Conservation (phyloP, 2,797 vertebrate genomes). For the Pogonophryne albipinna region DNA sequence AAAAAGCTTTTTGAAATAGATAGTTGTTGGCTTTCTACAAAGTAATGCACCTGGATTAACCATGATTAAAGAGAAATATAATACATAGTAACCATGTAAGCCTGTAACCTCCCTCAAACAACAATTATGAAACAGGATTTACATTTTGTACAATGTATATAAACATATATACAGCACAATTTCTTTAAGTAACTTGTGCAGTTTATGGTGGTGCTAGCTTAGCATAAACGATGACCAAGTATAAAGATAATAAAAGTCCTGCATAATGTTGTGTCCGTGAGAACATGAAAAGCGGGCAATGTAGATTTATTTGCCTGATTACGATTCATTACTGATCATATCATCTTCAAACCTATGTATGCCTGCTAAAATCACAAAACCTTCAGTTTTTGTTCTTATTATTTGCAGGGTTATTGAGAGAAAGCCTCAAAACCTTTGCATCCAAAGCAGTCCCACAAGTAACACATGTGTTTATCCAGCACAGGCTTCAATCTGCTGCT, state of each 20-base stretch:
- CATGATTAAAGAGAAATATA: not conserved
- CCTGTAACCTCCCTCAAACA: not conserved
- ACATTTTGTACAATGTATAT: not conserved
- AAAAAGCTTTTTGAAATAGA: not conserved
- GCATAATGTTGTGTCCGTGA: no score
- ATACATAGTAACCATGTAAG: not conserved
- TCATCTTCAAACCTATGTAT: not conserved
- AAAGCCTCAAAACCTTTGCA: not conserved
- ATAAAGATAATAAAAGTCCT: no score
- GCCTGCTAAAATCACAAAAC: not conserved
- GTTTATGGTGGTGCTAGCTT: no score
- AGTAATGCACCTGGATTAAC: not conserved
- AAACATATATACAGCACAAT: no score
- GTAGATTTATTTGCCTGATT: not conserved
- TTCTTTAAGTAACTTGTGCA: no score
- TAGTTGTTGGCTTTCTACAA: not conserved
- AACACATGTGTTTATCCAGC: not conserved
- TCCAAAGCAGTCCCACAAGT: not conserved
- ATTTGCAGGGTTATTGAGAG: not conserved
- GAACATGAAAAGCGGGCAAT: not conserved
- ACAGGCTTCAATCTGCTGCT: conserved; percentile 4
- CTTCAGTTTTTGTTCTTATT: not conserved
- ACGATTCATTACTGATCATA: not conserved
- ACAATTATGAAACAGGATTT: not conserved
- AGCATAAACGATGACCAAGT: no score